Base-by-base conservation (phyloP, 2,797 vertebrate genomes). In the Hyperoplus immaculatus region DNA sequence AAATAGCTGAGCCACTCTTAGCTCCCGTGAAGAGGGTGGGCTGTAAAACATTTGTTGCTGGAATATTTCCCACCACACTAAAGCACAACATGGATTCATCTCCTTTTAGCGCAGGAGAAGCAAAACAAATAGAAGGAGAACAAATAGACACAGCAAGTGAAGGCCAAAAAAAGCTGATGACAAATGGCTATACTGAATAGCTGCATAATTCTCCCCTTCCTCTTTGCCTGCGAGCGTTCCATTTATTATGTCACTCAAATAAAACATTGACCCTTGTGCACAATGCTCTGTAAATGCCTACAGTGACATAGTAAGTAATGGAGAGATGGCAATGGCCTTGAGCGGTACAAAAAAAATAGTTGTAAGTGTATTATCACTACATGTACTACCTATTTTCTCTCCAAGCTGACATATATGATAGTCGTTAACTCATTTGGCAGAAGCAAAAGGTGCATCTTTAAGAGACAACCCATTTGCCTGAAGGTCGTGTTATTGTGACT, bases 41-140 rank as follows among this genome's bases (percentile, higher is more conserved):
- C 73, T 85, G 81, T 73, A 75, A 89, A 87, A 85, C 56, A 66
- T 82, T 88, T 90, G 87, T 84, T 89, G 85, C 86, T 88, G 76
- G 73, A 89, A 82, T 84, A 73, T 89, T 89, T 87, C 89, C 84
- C 81, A 83, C 83, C 84, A 85, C 78, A 43, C 77, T 72, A 77
- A 88, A 81, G 74, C 77, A 85, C 76, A 81, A 85, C 91, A 89
- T 88, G 69, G 81, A 90, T 90, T 91, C 63, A 81, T 89, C 75
- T 90, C 59, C 54, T 88, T 88, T 88, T 82, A 84, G 83, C 69
- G 68, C 78, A 72, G 5, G 54, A 74, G 50, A 78, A 29, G 78
- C 9, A 57, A 45, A 46, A 77, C 58, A 18, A 36, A 4, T 63
- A 39, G 59, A 41, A 62, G 43, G 15, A 56, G 61, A 87, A 89